Conservation (phyloP, 2,797 vertebrate genomes). For the Pogoniulus pusillus region DNA sequence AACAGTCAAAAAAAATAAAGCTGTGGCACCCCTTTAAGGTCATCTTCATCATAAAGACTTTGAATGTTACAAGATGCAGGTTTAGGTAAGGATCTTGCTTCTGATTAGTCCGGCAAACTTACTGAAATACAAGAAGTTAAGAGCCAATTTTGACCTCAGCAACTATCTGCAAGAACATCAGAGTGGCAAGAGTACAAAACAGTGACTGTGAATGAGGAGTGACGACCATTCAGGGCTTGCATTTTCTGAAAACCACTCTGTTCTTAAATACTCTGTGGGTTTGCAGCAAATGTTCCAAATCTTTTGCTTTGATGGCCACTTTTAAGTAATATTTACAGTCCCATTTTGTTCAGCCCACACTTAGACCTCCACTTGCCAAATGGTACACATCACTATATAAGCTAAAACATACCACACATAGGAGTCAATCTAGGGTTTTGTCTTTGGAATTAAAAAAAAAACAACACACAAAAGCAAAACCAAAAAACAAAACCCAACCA, state of each 20-base stretch:
- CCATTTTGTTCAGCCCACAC: background rate
- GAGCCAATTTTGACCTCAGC: background rate
- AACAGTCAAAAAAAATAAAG: background rate
- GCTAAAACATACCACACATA: background rate
- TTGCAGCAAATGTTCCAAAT: background rate
- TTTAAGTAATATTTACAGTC: background rate
- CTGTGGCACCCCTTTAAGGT: background rate
- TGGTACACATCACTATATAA: background rate
- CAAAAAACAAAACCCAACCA: too few relatives aligned
- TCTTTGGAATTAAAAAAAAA: too few relatives aligned
- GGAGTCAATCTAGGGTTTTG: background rate
- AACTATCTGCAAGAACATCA: background rate
- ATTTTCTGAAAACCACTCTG: background rate
- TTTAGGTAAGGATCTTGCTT: background rate
- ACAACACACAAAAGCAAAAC: too few relatives aligned
- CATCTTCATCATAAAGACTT: background rate
- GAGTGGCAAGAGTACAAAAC: background rate
- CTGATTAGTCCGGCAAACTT: background rate
- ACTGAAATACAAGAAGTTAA: background rate
- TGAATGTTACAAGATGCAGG: background rate
- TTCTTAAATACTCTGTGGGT: background rate
- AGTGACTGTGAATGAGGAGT: background rate
- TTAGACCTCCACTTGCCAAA: background rate
- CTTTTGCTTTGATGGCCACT: background rate
- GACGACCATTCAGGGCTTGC: background rate